Evolutionary conservation across 2,888 invertebrate species (phyloP).

Genomic region (Microctonus brassicae): DNA sequence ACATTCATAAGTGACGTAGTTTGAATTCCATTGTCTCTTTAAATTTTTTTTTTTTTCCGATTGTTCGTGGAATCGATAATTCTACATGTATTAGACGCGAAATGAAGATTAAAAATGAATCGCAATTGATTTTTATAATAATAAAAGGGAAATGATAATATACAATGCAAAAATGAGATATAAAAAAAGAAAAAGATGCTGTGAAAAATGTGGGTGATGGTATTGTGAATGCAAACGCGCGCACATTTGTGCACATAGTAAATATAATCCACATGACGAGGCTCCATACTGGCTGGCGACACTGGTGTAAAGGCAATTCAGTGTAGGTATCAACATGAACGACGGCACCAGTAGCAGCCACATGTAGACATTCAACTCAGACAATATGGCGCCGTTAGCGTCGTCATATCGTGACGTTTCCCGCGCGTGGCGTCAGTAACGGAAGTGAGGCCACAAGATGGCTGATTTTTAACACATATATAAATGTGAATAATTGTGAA

Average conservation of each 20-base stretch:
- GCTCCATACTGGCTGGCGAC: conserved; percentile 65
- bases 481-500: no score
- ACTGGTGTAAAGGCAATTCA: conserved; percentile 42
- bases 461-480: conserved; percentile 58
- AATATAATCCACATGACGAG: conserved; percentile 50
- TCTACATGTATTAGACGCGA: no score
- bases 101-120: no score
- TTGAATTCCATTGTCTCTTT: background rate
- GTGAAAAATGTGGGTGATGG: background rate
- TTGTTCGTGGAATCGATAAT: background rate
- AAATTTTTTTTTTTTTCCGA: background rate
- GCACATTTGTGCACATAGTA: background rate
- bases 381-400: conserved; percentile 68
- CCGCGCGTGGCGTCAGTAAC: conserved; percentile 65
- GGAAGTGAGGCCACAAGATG: conserved; percentile 68
- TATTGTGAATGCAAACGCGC: background rate
- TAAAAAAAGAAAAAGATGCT: background rate
- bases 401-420: conserved; percentile 63
- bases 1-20: background rate
- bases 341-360: conserved; percentile 42
- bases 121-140: no score
- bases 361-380: conserved; percentile 60
- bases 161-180: no score
- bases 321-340: conserved; percentile 37
- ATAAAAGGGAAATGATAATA: background rate